These are phyloP conservation scores for Beris chalybata DNA, from an alignment of 2,888 invertebrate species.

Conservation along the genomic window DNA sequence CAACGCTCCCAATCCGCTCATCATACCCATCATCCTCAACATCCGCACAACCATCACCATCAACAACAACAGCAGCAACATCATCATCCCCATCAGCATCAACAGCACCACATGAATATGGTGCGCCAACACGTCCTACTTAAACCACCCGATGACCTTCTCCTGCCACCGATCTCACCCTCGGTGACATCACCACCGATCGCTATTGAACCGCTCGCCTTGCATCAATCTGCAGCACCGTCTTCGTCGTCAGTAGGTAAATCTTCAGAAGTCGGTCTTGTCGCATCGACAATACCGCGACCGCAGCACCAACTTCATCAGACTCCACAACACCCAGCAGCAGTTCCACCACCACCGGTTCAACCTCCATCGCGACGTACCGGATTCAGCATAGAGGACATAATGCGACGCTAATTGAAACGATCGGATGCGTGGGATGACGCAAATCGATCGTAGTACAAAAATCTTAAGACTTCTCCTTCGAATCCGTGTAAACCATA, in stretches of 20 bases:
- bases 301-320: slow-evolving; percentile 45
- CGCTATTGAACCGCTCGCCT: slow-evolving; percentile 38
- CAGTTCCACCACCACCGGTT: slow-evolving; percentile 48
- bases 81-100: slow-evolving; percentile 30
- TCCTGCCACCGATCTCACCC: slow-evolving; percentile 39
- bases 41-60: slow-evolving; percentile 37
- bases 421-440: slow-evolving; percentile 11
- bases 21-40: slow-evolving; percentile 36
- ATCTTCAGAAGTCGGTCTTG: slow-evolving; percentile 19
- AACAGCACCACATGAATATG: slow-evolving; percentile 41
- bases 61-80: slow-evolving; percentile 38
- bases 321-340: slow-evolving; percentile 56
- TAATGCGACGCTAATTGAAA: slow-evolving; percentile 75
- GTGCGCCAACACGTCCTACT: slow-evolving; percentile 46
- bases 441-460: slow-evolving; percentile 23
- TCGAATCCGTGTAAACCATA: background rate
- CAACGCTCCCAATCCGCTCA: slow-evolving; percentile 40
- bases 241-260: slow-evolving; percentile 33
- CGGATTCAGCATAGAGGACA: slow-evolving; percentile 88
- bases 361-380: slow-evolving; percentile 70
- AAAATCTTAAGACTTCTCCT: slow-evolving; percentile 19
- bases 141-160: slow-evolving; percentile 40
- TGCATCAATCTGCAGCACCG: slow-evolving; percentile 33
- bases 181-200: slow-evolving; percentile 39
- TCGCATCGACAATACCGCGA: slow-evolving; percentile 7